These are phyloP conservation scores for Cephus cinctus DNA, from an alignment of 1,140 invertebrate species.

Conservation along the genomic window DNA sequence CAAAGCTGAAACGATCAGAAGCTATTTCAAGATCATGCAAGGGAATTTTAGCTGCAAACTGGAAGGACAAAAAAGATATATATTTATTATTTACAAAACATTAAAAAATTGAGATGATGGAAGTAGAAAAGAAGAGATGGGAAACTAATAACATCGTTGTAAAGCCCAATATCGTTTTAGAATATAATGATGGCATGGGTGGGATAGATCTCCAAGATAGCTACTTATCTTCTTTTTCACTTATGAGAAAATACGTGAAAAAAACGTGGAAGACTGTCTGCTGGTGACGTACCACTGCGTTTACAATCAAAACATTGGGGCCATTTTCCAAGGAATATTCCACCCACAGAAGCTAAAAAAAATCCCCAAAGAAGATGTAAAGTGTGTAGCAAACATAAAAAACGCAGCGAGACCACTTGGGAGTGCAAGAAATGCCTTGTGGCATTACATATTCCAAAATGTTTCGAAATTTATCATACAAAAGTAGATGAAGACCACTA, in stretches of 20 bases:
- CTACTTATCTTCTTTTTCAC: constrained; percentile 14
- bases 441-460: constrained; percentile 15
- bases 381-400: constrained; percentile 18
- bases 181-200: constrained; percentile 17
- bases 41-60: constrained; percentile 16
- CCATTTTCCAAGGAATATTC: constrained; percentile 10
- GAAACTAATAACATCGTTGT: constrained; percentile 8
- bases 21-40: constrained; percentile 2
- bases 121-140: constrained; percentile 8
- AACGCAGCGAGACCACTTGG: constrained; percentile 14
- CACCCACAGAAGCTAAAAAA: constrained; percentile 11
- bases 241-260: constrained; percentile 22
- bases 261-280: constrained; percentile 6
- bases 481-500: too few species aligned
- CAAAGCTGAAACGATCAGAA: constrained; percentile 15
- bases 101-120: constrained; percentile 12
- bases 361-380: constrained; percentile 13
- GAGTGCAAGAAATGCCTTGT: constrained; percentile 16
- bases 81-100: constrained; percentile 19
- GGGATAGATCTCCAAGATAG: constrained; percentile 15
- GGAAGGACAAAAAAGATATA: constrained; percentile 22
- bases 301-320: constrained; percentile 8
- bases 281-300: constrained; percentile 4
- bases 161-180: constrained; percentile 17
- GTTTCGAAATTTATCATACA: constrained; percentile 21